These are phyloP conservation scores for Harmothoe impar DNA, from an alignment of 2,888 invertebrate genomes.

Conservation along the genomic window DNA sequence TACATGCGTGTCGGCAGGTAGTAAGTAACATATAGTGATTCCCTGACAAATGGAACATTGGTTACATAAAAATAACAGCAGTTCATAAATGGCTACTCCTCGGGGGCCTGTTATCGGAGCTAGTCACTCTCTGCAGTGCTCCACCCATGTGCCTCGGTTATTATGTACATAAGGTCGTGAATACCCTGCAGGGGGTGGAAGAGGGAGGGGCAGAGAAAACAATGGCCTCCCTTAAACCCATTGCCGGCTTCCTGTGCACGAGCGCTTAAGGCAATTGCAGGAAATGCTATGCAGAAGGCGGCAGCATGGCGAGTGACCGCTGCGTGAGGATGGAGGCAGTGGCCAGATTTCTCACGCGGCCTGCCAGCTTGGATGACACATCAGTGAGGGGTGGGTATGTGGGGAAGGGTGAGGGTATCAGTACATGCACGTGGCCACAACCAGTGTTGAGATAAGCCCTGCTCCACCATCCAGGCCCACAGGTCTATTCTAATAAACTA, in stretches of 20 bases:
- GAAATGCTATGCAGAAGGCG: conserved; percentile 7
- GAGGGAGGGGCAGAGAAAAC: not conserved
- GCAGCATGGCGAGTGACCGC: not conserved
- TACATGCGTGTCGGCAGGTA: no score
- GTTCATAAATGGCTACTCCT: no score
- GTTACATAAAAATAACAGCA: no score
- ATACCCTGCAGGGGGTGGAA: not conserved
- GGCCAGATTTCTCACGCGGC: not conserved
- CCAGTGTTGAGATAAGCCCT: no score
- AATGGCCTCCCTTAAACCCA: not conserved
- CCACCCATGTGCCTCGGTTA: no score
- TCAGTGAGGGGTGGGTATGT: not conserved
- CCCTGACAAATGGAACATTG: no score
- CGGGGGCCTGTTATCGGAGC: no score
- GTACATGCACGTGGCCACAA: not conserved
- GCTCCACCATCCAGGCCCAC: no score
- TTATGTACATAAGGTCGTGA: no score
- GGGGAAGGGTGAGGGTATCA: not conserved
- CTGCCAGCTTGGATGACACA: conserved; percentile 14
- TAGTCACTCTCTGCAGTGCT: no score
- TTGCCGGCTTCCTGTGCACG: conserved; percentile 8
- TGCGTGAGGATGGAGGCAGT: not conserved
- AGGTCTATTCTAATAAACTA: no score
- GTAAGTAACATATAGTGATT: no score
- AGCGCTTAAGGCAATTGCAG: not conserved